Base-by-base conservation (phyloP, 2,113 vertebrate genomes). In the Oncorhynchus tshawytscha region DNA sequence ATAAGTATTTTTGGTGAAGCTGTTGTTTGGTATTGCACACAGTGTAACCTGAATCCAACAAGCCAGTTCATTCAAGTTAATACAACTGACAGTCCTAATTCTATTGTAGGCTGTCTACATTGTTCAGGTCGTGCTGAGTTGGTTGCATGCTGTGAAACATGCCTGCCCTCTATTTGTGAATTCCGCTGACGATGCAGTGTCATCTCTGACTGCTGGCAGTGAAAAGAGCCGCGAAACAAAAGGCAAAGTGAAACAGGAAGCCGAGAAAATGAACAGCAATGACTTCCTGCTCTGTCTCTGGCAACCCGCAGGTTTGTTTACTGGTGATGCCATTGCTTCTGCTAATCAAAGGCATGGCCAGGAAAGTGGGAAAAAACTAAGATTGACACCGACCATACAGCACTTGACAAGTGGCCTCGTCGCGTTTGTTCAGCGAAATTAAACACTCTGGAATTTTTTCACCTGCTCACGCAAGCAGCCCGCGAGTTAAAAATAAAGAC, bases 401-500 rank as follows among this genome's bases (percentile, higher is more conserved):
- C 87, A 67, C 81, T 80, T 82, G 87, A 90, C 90, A 76, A 81
- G 89, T 84, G 82, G 84, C 84, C 86, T 86, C 71, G 77, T 75
- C 81, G 84, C 86, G 87, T 91, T 91, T 90, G 91, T 91, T 91
- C 77, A 86, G 84, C 86, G 78, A 90, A 92, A 92, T 91, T 22
- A 94, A 92, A 92, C 89, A 92, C 91, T 88, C 90, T 65, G 90
- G 92, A 91, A 90, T 80, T 84, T 90, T 86, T 92, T 92, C 93
- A 93, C 94, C 94, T 93, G 92, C 93, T 92, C 88, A 71, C 83
- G 84, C 92, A 83, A 90, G 94, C 94, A 93, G 92, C 93, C 92
- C 88, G 82, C 87, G 81, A 93, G 93, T 96, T 97, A 96, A 95
- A 96, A 96, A 97, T 96, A 96, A 94, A 94, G 95, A 95, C 92